Percentiles rank a stretch among this genome's conserved stretches.
Conservation (phyloP, 1,140 invertebrate genomes). For the Trissolcus basalis region DNA sequence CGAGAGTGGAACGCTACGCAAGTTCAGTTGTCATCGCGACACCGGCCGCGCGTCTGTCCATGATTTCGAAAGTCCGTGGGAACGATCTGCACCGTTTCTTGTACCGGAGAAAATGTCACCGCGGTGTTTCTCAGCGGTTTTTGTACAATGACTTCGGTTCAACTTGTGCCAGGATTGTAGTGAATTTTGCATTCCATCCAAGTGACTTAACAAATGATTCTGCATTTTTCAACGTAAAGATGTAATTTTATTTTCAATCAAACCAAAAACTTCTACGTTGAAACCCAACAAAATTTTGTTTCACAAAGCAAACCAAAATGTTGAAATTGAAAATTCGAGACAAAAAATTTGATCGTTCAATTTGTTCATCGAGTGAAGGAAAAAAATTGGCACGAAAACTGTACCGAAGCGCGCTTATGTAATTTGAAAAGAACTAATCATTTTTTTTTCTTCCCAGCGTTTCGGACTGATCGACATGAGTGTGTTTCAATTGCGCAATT, state of each 20-base stretch:
- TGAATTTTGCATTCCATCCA: not conserved
- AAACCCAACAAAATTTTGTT: too few species aligned
- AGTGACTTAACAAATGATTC: constrained; percentile 2
- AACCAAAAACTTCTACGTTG: too few species aligned
- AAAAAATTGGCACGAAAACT: not conserved
- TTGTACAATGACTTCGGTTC: not conserved
- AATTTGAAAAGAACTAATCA: constrained; percentile 9
- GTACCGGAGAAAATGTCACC: constrained; percentile 20
- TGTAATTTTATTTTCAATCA: constrained; percentile 1
- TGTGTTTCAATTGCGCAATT: constrained; percentile 27
- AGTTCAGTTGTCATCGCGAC: constrained; percentile 54
- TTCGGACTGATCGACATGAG: constrained; percentile 32
- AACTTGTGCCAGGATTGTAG: not conserved
- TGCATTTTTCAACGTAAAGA: constrained; percentile 1
- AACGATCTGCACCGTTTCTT: not conserved
- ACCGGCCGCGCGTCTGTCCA: constrained; percentile 34
- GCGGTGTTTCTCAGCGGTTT: constrained; percentile 8
- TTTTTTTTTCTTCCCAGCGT: constrained; percentile 5
- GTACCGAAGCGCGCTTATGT: not conserved
- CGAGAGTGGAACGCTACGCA: constrained; percentile 37
- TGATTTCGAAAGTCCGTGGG: constrained; percentile 27
- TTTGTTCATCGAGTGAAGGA: not conserved
- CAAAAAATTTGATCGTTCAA: not conserved
- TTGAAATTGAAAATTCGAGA: too few species aligned
- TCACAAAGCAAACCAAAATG: too few species aligned